Percentiles rank a stretch among this genome's conserved stretches.
phyloP scores from a whole-genome alignment of 2,113 vertebrate species.

The Notothenia rossii region DNA sequence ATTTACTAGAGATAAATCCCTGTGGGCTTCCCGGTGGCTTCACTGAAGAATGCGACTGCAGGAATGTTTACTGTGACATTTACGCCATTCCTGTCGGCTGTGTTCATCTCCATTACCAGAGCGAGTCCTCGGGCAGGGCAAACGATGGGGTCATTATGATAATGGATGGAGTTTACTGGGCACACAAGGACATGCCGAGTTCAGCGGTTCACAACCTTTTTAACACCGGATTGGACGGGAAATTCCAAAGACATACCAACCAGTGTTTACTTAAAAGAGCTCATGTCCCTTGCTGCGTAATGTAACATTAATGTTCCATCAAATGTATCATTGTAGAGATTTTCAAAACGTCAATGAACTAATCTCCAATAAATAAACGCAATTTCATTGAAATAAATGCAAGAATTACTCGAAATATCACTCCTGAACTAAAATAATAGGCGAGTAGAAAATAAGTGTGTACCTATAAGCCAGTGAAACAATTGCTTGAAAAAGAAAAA shows the following conservation, averaged over 20 bases:
- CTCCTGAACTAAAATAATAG: neutral
- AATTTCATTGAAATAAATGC: neutral
- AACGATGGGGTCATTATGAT: conserved; percentile 52
- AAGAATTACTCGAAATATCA: neutral
- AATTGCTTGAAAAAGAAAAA: neutral
- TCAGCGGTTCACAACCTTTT: conserved; percentile 68
- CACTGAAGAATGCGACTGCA: conserved; percentile 62
- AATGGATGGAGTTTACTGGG: conserved; percentile 62
- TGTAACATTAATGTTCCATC: neutral
- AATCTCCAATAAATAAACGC: neutral
- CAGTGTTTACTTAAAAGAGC: conserved; percentile 12
- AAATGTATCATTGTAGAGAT: conserved; percentile 1
- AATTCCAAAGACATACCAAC: conserved; percentile 61
- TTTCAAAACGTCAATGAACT: neutral
- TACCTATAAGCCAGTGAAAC: neutral
- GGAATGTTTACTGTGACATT: conserved; percentile 64
- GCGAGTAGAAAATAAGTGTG: neutral
- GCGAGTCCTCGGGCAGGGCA: conserved; percentile 30
- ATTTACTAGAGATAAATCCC: conserved; percentile 56
- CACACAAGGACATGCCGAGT: conserved; percentile 49
- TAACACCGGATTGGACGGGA: conserved; percentile 27
- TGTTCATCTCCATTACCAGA: conserved; percentile 54
- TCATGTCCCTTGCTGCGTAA: neutral
- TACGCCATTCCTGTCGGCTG: conserved; percentile 46
- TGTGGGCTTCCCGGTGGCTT: conserved; percentile 42